phyloP scores from a whole-genome alignment of 2,113 vertebrate genomes.

The Chamaetylas fuelleborni region DNA sequence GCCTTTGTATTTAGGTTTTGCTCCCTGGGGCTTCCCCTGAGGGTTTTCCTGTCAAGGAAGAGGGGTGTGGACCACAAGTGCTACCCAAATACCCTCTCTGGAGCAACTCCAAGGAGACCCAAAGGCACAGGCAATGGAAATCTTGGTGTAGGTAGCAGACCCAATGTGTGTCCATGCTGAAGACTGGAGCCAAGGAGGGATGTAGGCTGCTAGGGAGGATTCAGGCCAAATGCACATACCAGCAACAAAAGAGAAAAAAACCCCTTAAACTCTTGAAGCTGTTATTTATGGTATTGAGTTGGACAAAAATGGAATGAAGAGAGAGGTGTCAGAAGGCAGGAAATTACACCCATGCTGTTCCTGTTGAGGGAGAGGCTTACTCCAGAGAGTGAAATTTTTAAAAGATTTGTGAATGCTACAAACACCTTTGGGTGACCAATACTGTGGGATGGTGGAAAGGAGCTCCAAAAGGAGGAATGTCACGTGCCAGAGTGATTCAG shows the following conservation, averaged over 20 bases:
- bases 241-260: neutral
- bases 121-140: neutral
- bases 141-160: neutral
- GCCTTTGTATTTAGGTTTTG: neutral
- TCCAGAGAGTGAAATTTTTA: neutral
- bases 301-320: neutral
- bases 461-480: neutral
- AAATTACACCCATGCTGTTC: neutral
- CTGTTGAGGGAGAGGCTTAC: neutral
- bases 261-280: rapidly evolving
- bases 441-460: neutral
- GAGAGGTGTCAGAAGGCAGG: neutral
- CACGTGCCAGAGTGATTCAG: neutral
- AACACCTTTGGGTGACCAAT: neutral
- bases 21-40: neutral
- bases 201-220: neutral
- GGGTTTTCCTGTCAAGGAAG: neutral
- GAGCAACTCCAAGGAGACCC: neutral
- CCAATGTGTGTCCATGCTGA: neutral
- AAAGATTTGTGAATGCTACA: neutral
- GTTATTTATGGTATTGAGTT: neutral
- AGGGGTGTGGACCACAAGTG: neutral
- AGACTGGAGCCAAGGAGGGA: neutral
- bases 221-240: neutral
- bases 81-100: neutral